Evolutionary conservation across 2,797 vertebrate genomes (phyloP), one percentile per base, ranked within the genome.

Genomic region (Epinephelus malabaricus): DNA sequence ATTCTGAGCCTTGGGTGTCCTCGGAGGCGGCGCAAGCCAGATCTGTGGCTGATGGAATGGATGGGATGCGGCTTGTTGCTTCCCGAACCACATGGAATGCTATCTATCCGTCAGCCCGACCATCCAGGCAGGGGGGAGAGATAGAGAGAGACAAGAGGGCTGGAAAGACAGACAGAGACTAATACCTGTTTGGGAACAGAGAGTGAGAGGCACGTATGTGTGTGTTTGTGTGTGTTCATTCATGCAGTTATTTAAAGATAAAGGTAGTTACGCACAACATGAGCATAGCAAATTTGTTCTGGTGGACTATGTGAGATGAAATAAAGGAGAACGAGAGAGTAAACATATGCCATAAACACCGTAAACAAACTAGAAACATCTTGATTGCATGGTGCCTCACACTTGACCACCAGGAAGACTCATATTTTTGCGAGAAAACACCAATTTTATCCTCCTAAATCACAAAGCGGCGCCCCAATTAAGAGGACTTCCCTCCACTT

Each of bases 21-120:
- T 76, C 66, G 15, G 76, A 69, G n/a, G 70, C 15, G 45, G 59
- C 71, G 73, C 25, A 4, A 12, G 70, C 76, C 72, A 75, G 68
- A 70, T 84, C 76, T 82, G 68, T 55, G 82, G 82, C 75, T 46
- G 86, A 84, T 72, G 78, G 85, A 81, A 88, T 75, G 70, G 86
- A 84, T 82, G 86, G 84, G 87, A 89, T 88, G 83, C 64, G 75
- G 90, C 78, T 88, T 87, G 85, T 90, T 87, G 84, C 79, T 82
- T 91, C 85, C 85, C 13, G 17, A 38, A 81, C 89, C 90, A 73
- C 82, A 81, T 78, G 87, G 90, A 92, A 91, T 85, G 83, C 79
- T 79, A 81, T 91, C 78, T 83, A 73, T 90, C 85, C 74, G 45
- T 90, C 84, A 87, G 73, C 62, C 55, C 3, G 34, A 82, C 58